phyloP scores from a whole-genome alignment of 2,797 vertebrate species.

The Ctenopoma kingsleyae region DNA sequence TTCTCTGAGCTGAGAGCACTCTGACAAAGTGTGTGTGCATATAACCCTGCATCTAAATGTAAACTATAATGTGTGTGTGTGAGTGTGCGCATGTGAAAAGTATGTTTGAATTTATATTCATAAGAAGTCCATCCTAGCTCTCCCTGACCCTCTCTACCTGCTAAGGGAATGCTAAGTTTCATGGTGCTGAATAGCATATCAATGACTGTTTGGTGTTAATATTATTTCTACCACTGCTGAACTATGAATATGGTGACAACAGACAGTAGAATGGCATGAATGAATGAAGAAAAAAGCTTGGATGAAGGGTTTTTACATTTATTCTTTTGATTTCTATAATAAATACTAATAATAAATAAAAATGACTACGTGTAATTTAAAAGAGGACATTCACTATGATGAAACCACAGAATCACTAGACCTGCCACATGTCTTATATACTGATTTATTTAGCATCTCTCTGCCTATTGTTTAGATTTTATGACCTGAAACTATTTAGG shows the following conservation, averaged over 20 bases:
- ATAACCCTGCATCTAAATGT: slow-evolving; percentile 47
- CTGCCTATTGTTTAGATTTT: slow-evolving; percentile 5
- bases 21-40: slow-evolving; percentile 21
- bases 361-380: background rate
- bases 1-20: slow-evolving; percentile 42
- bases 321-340: slow-evolving; percentile 2
- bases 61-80: slow-evolving; percentile 6
- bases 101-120: slow-evolving; percentile 73
- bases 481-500: background rate
- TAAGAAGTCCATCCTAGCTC: slow-evolving; percentile 56
- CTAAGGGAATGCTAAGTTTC: slow-evolving; percentile 68
- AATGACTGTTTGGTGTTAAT: slow-evolving; percentile 59
- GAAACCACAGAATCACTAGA: background rate
- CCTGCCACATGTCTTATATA: background rate
- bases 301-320: background rate
- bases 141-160: slow-evolving; percentile 64
- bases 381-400: background rate
- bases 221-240: slow-evolving; percentile 29
- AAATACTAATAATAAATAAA: background rate
- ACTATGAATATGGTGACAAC: slow-evolving; percentile 23
- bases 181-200: slow-evolving; percentile 64
- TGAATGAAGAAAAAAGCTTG: background rate
- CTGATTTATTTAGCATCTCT: background rate
- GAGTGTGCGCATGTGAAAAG: background rate
- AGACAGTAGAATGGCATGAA: slow-evolving; percentile 6